phyloP scores from a whole-genome alignment of 2,888 invertebrate genomes.

The Mimachlamys varia region DNA sequence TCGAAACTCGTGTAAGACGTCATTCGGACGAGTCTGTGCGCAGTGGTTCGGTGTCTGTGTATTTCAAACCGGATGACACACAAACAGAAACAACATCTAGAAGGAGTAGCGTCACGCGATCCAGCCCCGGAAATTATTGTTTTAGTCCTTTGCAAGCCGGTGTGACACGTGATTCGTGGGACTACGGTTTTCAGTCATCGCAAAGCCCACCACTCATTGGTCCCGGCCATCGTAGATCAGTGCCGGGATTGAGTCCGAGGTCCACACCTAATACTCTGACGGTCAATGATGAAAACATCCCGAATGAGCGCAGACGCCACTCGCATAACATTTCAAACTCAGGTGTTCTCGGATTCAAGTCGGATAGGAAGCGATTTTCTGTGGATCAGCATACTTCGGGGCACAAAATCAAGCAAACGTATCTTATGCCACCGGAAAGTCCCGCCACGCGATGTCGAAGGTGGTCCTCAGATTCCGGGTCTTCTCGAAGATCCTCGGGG shows the following conservation, averaged over 20 bases:
- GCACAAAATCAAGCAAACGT: not conserved
- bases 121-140: not conserved
- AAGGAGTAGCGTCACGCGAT: not conserved
- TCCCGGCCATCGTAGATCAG: not conserved
- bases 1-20: not conserved
- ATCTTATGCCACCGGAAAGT: slow-evolving; percentile 4
- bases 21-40: slow-evolving; percentile 42
- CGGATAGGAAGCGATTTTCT: not conserved
- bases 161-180: not conserved
- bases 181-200: not conserved
- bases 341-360: not conserved
- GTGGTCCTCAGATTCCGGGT: slow-evolving; percentile 3
- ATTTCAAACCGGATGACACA: slow-evolving; percentile 38
- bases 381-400: not conserved
- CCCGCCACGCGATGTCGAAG: not conserved
- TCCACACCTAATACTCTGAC: slow-evolving; percentile 19
- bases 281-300: not conserved
- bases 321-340: not conserved
- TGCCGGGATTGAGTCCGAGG: slow-evolving; percentile 22
- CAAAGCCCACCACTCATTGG: slow-evolving; percentile 34
- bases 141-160: not conserved
- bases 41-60: slow-evolving; percentile 24
- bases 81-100: not conserved
- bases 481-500: not conserved
- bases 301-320: not conserved